phyloP scores from a whole-genome alignment of 2,888 invertebrate genomes.

The Sphinx pinastri region DNA sequence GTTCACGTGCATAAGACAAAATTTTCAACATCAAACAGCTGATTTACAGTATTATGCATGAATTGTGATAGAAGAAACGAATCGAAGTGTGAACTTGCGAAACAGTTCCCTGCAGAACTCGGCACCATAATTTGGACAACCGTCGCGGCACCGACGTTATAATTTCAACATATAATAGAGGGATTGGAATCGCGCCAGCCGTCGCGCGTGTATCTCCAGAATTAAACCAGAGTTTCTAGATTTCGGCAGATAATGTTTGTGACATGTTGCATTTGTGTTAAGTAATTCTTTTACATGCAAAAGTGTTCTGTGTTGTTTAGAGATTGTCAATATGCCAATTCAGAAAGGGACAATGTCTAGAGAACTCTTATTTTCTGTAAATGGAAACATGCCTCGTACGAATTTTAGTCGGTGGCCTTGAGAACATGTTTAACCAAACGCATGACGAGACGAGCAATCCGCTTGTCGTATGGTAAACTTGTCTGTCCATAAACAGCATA shows the following conservation, averaged over 20 bases:
- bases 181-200: conserved; percentile 53
- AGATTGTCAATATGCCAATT: neutral
- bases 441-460: too few relatives aligned
- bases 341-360: too few relatives aligned
- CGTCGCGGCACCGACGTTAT: conserved; percentile 42
- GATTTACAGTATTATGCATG: neutral
- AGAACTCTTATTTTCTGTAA: too few relatives aligned
- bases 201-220: conserved; percentile 48
- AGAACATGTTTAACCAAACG: too few relatives aligned
- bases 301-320: neutral
- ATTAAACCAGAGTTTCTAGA: conserved; percentile 46
- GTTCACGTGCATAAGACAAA: too few relatives aligned
- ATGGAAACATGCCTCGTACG: too few relatives aligned
- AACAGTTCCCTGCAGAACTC: neutral
- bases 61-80: neutral
- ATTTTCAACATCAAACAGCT: too few relatives aligned
- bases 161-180: conserved; percentile 43
- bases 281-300: neutral
- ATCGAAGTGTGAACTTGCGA: neutral
- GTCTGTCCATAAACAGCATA: too few relatives aligned
- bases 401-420: too few relatives aligned
- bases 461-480: too few relatives aligned
- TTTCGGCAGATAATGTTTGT: conserved; percentile 24
- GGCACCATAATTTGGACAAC: conserved; percentile 24
- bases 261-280: conserved; percentile 4